Base-by-base conservation (phyloP, 2,797 vertebrate genomes). In the Chaetophractus vellerosus region DNA sequence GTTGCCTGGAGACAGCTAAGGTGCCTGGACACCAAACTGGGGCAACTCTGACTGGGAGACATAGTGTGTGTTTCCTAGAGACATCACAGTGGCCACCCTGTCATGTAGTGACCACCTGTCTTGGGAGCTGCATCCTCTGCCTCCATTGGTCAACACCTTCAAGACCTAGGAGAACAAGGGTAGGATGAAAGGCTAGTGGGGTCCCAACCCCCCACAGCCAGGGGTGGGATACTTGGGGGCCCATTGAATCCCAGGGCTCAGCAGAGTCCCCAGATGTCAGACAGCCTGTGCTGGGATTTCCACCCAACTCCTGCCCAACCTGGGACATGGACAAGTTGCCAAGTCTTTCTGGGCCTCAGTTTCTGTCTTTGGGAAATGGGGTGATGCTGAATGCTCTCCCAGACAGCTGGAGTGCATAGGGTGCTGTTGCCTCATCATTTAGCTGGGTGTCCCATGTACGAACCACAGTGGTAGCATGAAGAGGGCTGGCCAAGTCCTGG, bases 101-200 rank as follows among this genome's bases (percentile, higher is more conserved):
- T 45, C 41, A 45, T 68, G 18, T 8, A 63, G 99, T 98, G 99
- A 99, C 0, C 98, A 98, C 88, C 98, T 99, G 96, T 99, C 99
- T 0, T 99, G 99, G 45, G 99, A 99, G 97, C 99, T 99, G 0
- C 99, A 99, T 45, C 41, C 41, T 45, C 41, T 45, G 98, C 99
- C 99, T 0, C 97, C 99, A 94, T 99, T 99, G 99, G 98, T 99
- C 97, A 98, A 98, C 8, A 99, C 99, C 98, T 99, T 99, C 96
- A 99, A 99, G 79, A 98, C 99, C 85, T 99, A 99, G 99, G 8
- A 45, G 45, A 45, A 10, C 45, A 45, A 45, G 45, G 45, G 9
- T 45, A 45, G 45, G 8, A 45, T 6, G 10, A 45, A 45, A 45
- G 99, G 38, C 38, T 38, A 6, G 99, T 99, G 92, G 99, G 99